A percentile compares a stretch with the other conserved stretches of the same genome.
Conservation (phyloP, 2,113 vertebrate species). For the Emberiza fucata region DNA sequence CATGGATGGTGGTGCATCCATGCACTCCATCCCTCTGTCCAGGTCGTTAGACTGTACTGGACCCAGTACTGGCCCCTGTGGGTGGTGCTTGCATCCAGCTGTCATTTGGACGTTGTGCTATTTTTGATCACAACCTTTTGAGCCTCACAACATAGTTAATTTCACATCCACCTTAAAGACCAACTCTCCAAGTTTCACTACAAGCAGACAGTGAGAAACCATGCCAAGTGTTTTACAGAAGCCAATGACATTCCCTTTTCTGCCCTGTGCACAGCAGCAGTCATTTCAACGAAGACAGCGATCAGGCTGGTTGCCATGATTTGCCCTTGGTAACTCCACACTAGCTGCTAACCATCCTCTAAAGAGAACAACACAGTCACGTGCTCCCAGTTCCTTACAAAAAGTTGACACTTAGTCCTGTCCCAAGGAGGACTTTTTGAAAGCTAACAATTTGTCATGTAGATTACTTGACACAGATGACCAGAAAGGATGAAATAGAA, state of each 20-base stretch:
- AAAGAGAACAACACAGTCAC: background rate
- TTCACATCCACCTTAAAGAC: background rate
- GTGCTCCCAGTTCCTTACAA: background rate
- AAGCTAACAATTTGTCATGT: background rate
- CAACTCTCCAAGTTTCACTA: background rate
- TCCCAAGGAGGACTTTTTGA: background rate
- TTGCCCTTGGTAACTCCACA: background rate
- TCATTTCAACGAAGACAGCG: background rate
- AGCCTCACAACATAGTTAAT: background rate
- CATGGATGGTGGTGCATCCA: background rate
- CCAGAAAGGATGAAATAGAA: background rate
- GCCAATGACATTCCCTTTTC: background rate
- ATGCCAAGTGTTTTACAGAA: background rate
- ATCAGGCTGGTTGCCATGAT: background rate
- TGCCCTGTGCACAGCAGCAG: background rate
- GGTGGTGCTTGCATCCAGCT: background rate
- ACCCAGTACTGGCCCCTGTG: background rate
- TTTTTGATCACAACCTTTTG: background rate
- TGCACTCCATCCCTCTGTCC: background rate
- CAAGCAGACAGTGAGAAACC: background rate
- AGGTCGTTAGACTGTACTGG: background rate
- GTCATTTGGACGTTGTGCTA: background rate
- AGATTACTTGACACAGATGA: background rate
- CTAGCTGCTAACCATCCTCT: background rate
- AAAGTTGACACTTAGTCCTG: background rate